Evolutionary conservation across 1,140 invertebrate genomes (phyloP), one percentile per base, ranked within the genome.

Genomic region (Dendrolimus kikuchii): DNA sequence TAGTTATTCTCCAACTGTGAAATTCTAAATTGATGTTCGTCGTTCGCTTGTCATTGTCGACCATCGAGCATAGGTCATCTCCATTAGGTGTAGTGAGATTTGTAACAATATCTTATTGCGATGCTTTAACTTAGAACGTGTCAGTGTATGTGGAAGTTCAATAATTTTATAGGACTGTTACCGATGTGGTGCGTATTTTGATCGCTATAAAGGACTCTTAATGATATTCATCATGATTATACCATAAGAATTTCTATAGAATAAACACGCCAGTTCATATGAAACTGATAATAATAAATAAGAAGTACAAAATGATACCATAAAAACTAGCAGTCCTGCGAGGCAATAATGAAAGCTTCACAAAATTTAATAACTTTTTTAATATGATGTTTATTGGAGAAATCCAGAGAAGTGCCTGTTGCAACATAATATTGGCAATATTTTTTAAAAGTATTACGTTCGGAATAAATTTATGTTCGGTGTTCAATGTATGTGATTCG

Each of bases 351-450:
- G 64, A 76, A 81, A 72, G 74, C 69, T 86, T 82, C 82, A 83
- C 79, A 76, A 77, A 80, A 73, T 68, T 72, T 77, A 71, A 68
- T 74, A 59, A 76, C 81, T 77, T 75, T 69, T 80, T 82, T 81
- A 83, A 73, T 85, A 81, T 81, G 81, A 82, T 76, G 78, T 84
- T 79, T 86, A 86, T 86, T 84, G 83, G 83, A 86, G 81, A 67
- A 83, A 83, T 86, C 83, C 83, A 84, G 77, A 81, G 60, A 86
- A 86, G 83, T 86, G 83, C 83, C 83, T 86, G 80, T 84, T 82
- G 80, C 75, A 78, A 84, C 80, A 81, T 81, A 77, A 86, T 75
- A 81, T 83, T 86, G 81, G 81, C 80, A 84, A 84, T 84, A 86
- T 84, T 82, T 86, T 81, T 75, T 76, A 81, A 80, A 76, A 69